phyloP scores from a whole-genome alignment of 2,113 vertebrate genomes.

The Oreocharis arfaki region DNA sequence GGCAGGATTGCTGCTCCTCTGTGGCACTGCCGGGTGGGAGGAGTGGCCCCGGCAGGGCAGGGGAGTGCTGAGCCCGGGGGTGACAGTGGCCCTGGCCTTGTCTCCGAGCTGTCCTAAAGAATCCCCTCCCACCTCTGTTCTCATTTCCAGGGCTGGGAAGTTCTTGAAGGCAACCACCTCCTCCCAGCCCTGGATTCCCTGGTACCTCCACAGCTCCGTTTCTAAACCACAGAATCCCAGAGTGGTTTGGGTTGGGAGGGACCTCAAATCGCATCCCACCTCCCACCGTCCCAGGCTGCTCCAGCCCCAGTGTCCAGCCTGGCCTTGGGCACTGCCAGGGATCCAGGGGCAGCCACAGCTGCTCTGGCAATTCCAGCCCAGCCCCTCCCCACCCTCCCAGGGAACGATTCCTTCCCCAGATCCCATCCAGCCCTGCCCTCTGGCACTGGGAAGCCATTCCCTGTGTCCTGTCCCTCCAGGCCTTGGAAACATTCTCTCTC shows the following conservation, averaged over 20 bases:
- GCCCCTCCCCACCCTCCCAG: background rate
- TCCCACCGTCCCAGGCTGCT: too few relatives aligned
- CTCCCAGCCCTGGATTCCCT: background rate
- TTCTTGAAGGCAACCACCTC: background rate
- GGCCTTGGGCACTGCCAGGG: background rate
- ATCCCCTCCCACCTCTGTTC: background rate
- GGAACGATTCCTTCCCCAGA: background rate
- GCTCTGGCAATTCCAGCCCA: background rate
- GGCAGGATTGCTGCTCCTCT: conserved; percentile 2
- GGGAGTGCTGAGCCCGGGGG: background rate
- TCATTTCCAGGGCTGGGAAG: background rate
- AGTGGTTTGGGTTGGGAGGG: background rate
- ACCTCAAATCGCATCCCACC: too few relatives aligned
- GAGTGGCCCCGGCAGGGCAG: background rate
- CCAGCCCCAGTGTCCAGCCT: background rate
- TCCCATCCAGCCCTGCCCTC: background rate
- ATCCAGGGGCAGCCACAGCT: background rate
- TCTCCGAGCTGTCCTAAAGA: background rate
- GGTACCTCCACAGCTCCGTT: background rate
- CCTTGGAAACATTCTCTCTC: background rate
- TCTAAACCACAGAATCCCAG: background rate
- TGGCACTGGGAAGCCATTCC: background rate
- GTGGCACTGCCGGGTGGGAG: background rate
- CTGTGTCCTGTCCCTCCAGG: accelerated
- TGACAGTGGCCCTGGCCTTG: background rate